A percentile compares a stretch with the other conserved stretches of the same genome.
These are phyloP conservation scores for Sparus aurata DNA, from an alignment of 2,797 vertebrate species.

Conservation along the genomic window DNA sequence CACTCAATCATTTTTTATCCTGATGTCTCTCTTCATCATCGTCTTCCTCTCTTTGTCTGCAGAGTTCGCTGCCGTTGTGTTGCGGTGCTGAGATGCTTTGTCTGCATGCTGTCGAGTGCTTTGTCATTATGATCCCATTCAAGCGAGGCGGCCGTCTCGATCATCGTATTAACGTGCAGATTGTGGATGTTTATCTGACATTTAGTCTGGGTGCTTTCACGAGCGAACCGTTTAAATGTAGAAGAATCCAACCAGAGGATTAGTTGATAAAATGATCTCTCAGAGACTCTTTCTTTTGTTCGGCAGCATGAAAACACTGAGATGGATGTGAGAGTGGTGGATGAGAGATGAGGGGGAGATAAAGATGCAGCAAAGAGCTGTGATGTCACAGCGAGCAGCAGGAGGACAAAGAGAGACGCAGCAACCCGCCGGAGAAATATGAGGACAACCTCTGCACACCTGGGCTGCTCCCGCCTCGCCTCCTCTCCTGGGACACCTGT, in stretches of 20 bases:
- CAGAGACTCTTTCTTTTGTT: conserved; percentile 28
- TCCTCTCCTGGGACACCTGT: conserved; percentile 24
- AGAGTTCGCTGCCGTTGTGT: conserved; percentile 7
- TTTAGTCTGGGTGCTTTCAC: background rate
- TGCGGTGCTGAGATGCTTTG: background rate
- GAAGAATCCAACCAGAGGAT: background rate
- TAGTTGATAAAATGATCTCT: background rate
- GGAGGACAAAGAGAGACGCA: conserved; percentile 37
- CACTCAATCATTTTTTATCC: conserved; percentile 35
- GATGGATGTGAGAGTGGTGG: background rate
- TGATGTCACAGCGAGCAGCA: conserved; percentile 3
- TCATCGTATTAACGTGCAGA: background rate
- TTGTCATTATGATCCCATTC: conserved; percentile 6
- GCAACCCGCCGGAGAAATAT: conserved; percentile 29
- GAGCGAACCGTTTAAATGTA: background rate
- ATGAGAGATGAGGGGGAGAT: conserved; percentile 7
- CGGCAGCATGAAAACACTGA: background rate
- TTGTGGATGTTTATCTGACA: background rate
- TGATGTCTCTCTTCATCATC: background rate
- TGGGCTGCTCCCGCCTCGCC: conserved; percentile 25
- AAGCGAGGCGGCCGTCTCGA: background rate
- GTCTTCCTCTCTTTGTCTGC: conserved; percentile 1
- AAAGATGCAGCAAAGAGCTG: conserved; percentile 14
- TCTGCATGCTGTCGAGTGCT: background rate
- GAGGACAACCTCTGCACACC: conserved; percentile 36